A percentile compares a stretch with the other conserved stretches of the same genome.
Conservation (phyloP, 2,797 vertebrate species). For the Simalia tracyae region DNA sequence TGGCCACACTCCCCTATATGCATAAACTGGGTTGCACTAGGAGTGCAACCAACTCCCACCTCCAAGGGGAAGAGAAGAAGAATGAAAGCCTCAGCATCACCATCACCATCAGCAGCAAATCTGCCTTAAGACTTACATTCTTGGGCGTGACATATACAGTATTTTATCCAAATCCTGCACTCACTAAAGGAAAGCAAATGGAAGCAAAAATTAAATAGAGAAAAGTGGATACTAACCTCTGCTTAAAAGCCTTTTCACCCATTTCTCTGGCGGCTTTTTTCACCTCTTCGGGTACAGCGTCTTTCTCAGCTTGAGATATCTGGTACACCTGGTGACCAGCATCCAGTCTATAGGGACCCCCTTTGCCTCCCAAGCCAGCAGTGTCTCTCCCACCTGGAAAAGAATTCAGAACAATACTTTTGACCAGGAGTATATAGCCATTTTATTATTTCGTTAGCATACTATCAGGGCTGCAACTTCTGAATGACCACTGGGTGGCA, state of each 20-base stretch:
- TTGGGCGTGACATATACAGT: not conserved
- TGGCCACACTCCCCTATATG: too few species aligned
- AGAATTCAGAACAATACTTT: not conserved
- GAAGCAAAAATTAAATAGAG: not conserved
- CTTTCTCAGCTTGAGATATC: conserved; percentile 91
- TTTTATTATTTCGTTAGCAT: not conserved
- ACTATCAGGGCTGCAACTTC: not conserved
- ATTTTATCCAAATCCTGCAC: not conserved
- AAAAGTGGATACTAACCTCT: conserved; percentile 74
- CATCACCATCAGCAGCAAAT: not conserved
- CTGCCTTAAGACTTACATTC: not conserved
- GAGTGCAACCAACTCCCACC: too few species aligned
- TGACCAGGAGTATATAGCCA: not conserved
- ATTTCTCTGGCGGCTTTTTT: conserved; percentile 92
- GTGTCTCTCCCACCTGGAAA: conserved; percentile 92
- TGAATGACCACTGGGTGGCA: not conserved
- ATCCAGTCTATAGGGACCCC: conserved; percentile 93
- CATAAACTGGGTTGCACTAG: too few species aligned
- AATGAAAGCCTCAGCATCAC: not conserved
- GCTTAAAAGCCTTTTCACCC: conserved; percentile 90
- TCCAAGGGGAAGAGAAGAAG: too few species aligned
- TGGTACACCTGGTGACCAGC: conserved; percentile 91
- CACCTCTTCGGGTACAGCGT: conserved; percentile 91
- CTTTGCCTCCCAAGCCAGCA: conserved; percentile 93
- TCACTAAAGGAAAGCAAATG: not conserved